Evolutionary conservation across 2,888 invertebrate genomes (phyloP).

Genomic region (Petrolisthes manimaculis): DNA sequence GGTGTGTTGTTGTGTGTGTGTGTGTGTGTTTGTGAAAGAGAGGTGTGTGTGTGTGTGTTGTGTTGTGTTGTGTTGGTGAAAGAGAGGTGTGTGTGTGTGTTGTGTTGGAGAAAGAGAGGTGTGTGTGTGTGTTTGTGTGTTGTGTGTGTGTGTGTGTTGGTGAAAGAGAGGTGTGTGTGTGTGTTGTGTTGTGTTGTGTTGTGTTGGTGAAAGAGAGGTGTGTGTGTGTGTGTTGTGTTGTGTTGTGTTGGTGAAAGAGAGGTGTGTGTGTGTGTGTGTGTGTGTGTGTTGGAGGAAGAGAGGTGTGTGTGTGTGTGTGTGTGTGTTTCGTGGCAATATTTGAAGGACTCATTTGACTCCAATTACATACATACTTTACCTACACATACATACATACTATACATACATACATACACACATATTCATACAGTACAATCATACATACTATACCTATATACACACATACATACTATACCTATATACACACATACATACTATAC

Average conservation of each 20-base stretch:
- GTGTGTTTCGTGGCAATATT: not conserved
- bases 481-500: too few species aligned
- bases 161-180: not conserved
- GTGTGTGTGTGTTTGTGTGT: slow-evolving; percentile 4
- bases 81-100: slow-evolving; percentile 1
- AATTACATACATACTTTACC: not conserved
- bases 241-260: not conserved
- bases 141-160: slow-evolving; percentile 17
- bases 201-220: not conserved
- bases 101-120: not conserved
- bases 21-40: not conserved
- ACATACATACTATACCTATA: too few species aligned
- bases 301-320: not conserved
- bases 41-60: not conserved
- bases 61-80: not conserved
- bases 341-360: not conserved
- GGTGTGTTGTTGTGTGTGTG: slow-evolving; percentile 35
- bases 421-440: too few species aligned
- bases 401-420: not conserved
- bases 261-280: slow-evolving; percentile 5
- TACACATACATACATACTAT: not conserved
- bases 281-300: not conserved
- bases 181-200: not conserved
- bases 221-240: not conserved
- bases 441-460: too few species aligned